These are phyloP conservation scores for Coreius guichenoti DNA, from an alignment of 2,797 vertebrate species.

Conservation along the genomic window DNA sequence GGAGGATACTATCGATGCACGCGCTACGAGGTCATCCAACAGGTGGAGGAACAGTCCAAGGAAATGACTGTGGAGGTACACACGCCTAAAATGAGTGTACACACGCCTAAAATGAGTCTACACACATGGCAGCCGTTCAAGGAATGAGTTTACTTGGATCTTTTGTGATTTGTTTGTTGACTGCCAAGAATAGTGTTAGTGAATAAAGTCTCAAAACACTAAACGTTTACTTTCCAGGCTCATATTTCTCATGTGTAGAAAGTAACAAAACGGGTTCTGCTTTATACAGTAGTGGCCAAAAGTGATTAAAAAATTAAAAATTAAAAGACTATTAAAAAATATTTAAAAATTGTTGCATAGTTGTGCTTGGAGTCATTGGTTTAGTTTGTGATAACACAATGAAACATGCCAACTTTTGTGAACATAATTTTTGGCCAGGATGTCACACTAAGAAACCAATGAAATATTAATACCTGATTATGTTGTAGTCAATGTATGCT, in stretches of 20 bases:
- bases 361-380: neutral
- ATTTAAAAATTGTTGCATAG: neutral
- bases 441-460: neutral
- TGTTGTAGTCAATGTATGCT: neutral
- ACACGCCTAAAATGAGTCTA: neutral
- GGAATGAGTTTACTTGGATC: neutral
- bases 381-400: neutral
- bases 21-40: constrained; percentile 95
- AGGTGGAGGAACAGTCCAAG: constrained; percentile 96
- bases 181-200: neutral
- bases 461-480: neutral
- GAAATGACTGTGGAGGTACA: constrained; percentile 96
- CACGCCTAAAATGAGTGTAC: neutral
- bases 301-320: too few species aligned
- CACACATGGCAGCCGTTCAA: neutral
- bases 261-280: neutral
- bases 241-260: constrained; percentile 10
- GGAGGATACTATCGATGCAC: constrained; percentile 98
- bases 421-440: neutral
- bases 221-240: neutral
- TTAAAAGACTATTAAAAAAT: neutral
- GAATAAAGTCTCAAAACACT: neutral
- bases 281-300: neutral
- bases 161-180: constrained; percentile 10
- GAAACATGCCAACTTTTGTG: neutral